Evolutionary conservation across 2,888 invertebrate species (phyloP).

Genomic region (Eremobia ochroleuca): DNA sequence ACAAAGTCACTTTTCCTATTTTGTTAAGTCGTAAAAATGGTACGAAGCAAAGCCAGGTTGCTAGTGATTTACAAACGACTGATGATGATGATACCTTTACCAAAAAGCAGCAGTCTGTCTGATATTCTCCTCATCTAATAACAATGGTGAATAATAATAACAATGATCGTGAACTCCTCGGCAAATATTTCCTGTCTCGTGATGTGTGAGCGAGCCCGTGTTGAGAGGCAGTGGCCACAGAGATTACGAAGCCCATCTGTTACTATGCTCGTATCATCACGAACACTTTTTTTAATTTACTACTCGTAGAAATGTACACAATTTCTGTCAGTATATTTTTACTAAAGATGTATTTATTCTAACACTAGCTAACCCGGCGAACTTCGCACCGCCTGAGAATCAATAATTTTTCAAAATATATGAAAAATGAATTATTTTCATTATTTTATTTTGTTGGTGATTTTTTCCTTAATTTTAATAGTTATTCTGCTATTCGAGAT

Average conservation of each 20-base stretch:
- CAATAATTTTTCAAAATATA: too few relatives aligned
- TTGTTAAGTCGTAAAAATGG: neutral
- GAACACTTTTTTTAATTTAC: neutral
- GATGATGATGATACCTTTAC: neutral
- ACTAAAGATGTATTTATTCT: neutral
- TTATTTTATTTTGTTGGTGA: too few relatives aligned
- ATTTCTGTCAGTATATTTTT: neutral
- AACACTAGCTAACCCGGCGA: too few relatives aligned
- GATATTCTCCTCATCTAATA: slow-evolving; percentile 1
- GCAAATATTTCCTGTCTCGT: neutral
- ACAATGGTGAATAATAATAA: too few relatives aligned
- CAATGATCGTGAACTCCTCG: neutral
- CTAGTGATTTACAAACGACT: neutral
- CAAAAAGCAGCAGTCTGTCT: neutral
- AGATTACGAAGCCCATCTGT: neutral
- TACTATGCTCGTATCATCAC: neutral
- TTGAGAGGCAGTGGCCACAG: slow-evolving; percentile 10
- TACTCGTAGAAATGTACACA: neutral
- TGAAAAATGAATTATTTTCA: too few relatives aligned
- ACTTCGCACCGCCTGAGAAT: too few relatives aligned
- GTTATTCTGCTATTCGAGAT: too few relatives aligned
- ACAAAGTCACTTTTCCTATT: neutral
- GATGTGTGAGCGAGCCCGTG: slow-evolving; percentile 1
- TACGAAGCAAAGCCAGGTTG: neutral
- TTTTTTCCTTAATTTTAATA: too few relatives aligned